Conservation (phyloP, 2,113 vertebrate species). For the Hyperopisus bebe region DNA sequence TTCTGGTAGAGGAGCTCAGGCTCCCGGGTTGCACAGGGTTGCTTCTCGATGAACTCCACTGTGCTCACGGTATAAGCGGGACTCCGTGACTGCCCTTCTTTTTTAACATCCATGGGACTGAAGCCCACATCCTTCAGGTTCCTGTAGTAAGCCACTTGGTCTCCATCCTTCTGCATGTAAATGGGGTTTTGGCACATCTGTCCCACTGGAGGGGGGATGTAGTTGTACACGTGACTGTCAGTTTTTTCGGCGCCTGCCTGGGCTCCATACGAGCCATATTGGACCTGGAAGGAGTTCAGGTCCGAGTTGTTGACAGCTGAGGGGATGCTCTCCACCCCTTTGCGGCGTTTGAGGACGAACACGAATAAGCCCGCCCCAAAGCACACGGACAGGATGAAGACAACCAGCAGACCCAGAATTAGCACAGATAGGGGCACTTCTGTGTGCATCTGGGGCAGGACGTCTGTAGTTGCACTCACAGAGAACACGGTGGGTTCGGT, state of each 20-base stretch:
- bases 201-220: slow-evolving; percentile 83
- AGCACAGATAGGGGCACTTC: slow-evolving; percentile 93
- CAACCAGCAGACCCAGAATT: slow-evolving; percentile 89
- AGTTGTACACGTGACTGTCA: slow-evolving; percentile 89
- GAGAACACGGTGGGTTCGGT: slow-evolving; percentile 59
- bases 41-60: slow-evolving; percentile 81
- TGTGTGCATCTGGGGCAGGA: slow-evolving; percentile 72
- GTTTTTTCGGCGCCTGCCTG: slow-evolving; percentile 74
- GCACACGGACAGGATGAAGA: slow-evolving; percentile 93
- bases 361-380: slow-evolving; percentile 94
- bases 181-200: slow-evolving; percentile 99
- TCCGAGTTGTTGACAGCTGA: slow-evolving; percentile 76
- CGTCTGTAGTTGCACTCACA: slow-evolving; percentile 66
- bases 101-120: slow-evolving; percentile 69
- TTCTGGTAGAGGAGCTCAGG: slow-evolving; percentile 92
- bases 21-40: slow-evolving; percentile 58
- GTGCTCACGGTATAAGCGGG: slow-evolving; percentile 87
- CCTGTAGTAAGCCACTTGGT: slow-evolving; percentile 83
- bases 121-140: slow-evolving; percentile 88
- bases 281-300: slow-evolving; percentile 86
- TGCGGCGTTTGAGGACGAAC: slow-evolving; percentile 89
- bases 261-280: slow-evolving; percentile 82
- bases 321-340: slow-evolving; percentile 75
- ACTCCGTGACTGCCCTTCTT: slow-evolving; percentile 68
- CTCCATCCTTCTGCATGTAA: slow-evolving; percentile 93